Evolutionary conservation across 2,797 vertebrate species (phyloP), one percentile per base, ranked within the genome.

Genomic region (Eutrigla gurnardus): DNA sequence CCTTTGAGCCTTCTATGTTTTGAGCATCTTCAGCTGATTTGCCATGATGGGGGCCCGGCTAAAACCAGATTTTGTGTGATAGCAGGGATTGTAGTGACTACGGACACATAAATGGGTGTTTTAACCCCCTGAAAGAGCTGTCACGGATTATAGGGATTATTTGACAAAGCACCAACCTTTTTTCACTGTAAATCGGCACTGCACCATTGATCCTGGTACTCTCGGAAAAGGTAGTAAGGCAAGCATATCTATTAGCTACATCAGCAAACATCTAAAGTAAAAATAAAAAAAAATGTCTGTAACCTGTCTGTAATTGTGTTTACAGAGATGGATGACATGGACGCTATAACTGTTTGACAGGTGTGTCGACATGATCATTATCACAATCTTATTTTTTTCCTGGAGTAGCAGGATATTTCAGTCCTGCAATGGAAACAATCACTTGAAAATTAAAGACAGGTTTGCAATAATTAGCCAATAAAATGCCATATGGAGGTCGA

Each of bases 91-190:
- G 45, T 62, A 54, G 65, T 70, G 52, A 61, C 43, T 37, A 3
- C 42, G 12, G 25, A 65, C 60, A 73, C 37, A 86, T 37, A 73
- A 68, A 82, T 73, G 10, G 47, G 37, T 54, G 65, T 66, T 75
- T 59, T 69, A 76, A 18, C 68, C 45, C 60, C 42, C 15, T 57
- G 73, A 65, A 72, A 73, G 72, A 83, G 68, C 73, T 75, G 78
- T 81, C 81, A 77, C 68, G 77, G 87, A 89, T 90, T 88, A 85
- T 45, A 76, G 46, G 73, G 81, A 84, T 89, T 91, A 90, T 86
- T 87, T 88, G 78, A 84, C 73, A 77, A 73, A 75, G 74, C 80
- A 64, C 74, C 60, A 62, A 77, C 69, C 37, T 57, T 83, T 86
- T 25, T 84, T 75, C 66, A 82, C 59, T 67, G 54, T 55, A 84